Evolutionary conservation across 2,888 invertebrate genomes (phyloP).

Genomic region (Diaprepes abbreviatus): DNA sequence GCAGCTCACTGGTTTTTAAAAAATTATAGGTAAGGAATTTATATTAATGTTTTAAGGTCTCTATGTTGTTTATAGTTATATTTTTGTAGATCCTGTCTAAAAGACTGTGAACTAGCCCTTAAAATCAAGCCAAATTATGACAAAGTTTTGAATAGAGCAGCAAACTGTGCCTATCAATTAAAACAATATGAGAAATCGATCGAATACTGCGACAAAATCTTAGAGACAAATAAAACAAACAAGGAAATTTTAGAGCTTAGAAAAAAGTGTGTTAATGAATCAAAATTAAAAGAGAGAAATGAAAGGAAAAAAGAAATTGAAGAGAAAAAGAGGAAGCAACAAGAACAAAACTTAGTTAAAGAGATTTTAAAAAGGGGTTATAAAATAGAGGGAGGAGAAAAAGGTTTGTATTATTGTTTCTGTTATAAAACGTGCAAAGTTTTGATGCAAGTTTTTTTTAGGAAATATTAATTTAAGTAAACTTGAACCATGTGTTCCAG

Average conservation of each 20-base stretch:
- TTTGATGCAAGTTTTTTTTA: slow-evolving; percentile 50
- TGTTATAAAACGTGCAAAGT: neutral
- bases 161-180: slow-evolving; percentile 78
- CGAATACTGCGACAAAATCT: slow-evolving; percentile 78
- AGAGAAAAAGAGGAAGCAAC: slow-evolving; percentile 67
- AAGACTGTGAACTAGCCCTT: slow-evolving; percentile 85
- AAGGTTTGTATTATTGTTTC: slow-evolving; percentile 41
- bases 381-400: slow-evolving; percentile 70
- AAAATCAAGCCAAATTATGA: slow-evolving; percentile 81
- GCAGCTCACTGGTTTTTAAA: slow-evolving; percentile 89
- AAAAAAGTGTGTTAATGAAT: slow-evolving; percentile 69
- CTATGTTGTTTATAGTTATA: too few species aligned
- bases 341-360: slow-evolving; percentile 66
- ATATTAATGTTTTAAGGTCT: too few species aligned
- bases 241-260: slow-evolving; percentile 71
- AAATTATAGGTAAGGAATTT: slow-evolving; percentile 78
- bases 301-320: slow-evolving; percentile 70
- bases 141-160: slow-evolving; percentile 84
- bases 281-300: slow-evolving; percentile 72
- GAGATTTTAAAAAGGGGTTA: slow-evolving; percentile 69
- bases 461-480: slow-evolving; percentile 68
- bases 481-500: slow-evolving; percentile 76
- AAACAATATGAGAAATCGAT: slow-evolving; percentile 80
- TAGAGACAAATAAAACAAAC: slow-evolving; percentile 72
- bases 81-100: slow-evolving; percentile 75